These are phyloP conservation scores for Phalacrocorax pelagicus DNA, from an alignment of 2,113 vertebrate species.

Conservation along the genomic window DNA sequence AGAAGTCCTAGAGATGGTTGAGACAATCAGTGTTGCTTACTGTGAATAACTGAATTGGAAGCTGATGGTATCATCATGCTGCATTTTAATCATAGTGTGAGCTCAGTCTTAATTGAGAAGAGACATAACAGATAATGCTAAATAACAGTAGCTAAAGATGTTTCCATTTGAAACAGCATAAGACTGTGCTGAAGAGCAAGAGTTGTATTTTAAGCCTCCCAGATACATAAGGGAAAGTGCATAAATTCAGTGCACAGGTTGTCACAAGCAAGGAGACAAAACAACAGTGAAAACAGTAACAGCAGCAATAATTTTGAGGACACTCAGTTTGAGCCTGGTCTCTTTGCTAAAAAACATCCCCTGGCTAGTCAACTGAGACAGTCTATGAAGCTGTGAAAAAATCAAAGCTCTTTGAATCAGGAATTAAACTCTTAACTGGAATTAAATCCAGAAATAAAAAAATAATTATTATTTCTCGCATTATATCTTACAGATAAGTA, in stretches of 20 bases:
- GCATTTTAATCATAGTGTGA: background rate
- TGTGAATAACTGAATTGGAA: background rate
- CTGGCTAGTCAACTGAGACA: background rate
- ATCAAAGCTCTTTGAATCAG: background rate
- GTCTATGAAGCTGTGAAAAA: background rate
- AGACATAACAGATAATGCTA: background rate
- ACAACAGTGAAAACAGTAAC: background rate
- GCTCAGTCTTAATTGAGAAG: background rate
- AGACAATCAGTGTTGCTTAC: background rate
- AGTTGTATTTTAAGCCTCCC: background rate
- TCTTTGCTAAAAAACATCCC: background rate
- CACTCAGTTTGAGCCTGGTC: background rate
- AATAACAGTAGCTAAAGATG: background rate
- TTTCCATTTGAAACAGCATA: background rate
- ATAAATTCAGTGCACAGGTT: background rate
- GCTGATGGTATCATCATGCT: background rate
- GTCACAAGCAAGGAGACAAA: background rate
- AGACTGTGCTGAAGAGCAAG: background rate
- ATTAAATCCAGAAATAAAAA: background rate
- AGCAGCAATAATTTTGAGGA: background rate
- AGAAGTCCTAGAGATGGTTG: background rate
- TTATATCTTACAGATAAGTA: background rate
- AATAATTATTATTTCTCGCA: background rate
- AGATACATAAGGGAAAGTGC: background rate
- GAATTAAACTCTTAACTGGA: background rate